Base-by-base conservation (phyloP, 2,797 vertebrate species). In the Apogon talboti region DNA sequence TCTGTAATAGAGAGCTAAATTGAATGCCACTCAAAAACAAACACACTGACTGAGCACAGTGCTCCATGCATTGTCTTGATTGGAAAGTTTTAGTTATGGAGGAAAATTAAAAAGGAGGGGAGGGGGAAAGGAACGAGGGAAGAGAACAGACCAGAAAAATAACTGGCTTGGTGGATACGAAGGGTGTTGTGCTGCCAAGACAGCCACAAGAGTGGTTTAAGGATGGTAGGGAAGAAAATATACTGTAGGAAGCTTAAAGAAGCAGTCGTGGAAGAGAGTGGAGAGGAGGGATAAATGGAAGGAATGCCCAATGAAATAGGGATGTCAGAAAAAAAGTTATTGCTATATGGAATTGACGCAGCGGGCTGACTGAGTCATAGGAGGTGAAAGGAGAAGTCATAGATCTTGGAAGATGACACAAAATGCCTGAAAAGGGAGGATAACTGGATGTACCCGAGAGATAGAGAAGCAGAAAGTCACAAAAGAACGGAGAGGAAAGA, bases 341-440 rank as follows among this genome's bases (percentile, higher is more conserved):
- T 68, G 66, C 30, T 59, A 62, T 37, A 50, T 71, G 51, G 40
- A 41, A 35, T 50, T 51, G 48, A 49, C n/a, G 44, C 18, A 61
- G 50, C 60, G 60, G 45, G 69, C 42, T 59, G 24, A 60, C 16
- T 76, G 66, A 78, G 38, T 77, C 66, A 76, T 18, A 47, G 54
- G 60, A 55, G 14, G 14, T 60, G 8, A 75, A 55, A 48, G 37
- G 12, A 40, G 2, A 66, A 64, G 18, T 4, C 15, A n/a, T 37
- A 68, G 47, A 55, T 44, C 13, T 13, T 58, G n/a, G 50, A 2
- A 47, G 16, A 47, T 50, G 19, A 24, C 46, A 44, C n/a, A 53
- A 21, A 54, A 41, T 43, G 52, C 30, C 6, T 46, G 19, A 57
- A 41, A 53, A 19, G 0, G 28, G 14, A 24, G 16, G 10, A 48